These are phyloP conservation scores for Zoanthus gigantus DNA, from an alignment of 92 coral and sea anemone genomes.

Conservation along the genomic window DNA sequence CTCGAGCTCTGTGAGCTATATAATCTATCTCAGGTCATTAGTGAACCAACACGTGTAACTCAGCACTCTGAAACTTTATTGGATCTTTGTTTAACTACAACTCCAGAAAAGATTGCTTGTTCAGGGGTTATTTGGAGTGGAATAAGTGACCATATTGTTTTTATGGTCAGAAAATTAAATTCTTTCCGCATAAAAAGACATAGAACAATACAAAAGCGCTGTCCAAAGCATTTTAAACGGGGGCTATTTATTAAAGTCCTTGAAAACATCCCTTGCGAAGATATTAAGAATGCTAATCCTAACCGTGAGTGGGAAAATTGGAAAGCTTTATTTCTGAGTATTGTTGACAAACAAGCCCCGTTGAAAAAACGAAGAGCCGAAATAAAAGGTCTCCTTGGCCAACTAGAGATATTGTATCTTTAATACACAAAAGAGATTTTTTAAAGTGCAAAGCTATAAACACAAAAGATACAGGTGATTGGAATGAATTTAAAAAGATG, in stretches of 20 bases:
- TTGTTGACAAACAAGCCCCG: constrained; percentile 36
- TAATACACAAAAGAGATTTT: constrained; percentile 23
- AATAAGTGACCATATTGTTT: constrained; percentile 26
- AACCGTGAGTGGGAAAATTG: constrained; percentile 17
- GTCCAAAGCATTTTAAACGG: constrained; percentile 19
- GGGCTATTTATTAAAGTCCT: constrained; percentile 10
- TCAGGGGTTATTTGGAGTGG: constrained; percentile 34
- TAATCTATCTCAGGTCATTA: constrained; percentile 4
- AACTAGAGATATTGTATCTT: constrained; percentile 14
- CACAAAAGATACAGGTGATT: constrained; percentile 1
- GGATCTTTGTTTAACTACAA: constrained; percentile 32
- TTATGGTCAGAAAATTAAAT: constrained; percentile 31
- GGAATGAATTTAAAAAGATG: constrained; percentile 16
- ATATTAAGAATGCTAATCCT: constrained; percentile 16
- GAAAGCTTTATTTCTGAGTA: background rate
- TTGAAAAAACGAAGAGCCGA: constrained; percentile 10
- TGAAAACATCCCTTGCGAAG: constrained; percentile 7
- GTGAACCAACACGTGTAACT: constrained; percentile 29
- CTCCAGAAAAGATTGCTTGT: constrained; percentile 23
- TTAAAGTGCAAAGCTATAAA: constrained; percentile 22
- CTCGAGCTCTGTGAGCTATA: constrained; percentile 27
- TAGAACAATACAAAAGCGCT: constrained; percentile 12
- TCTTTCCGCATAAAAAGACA: constrained; percentile 31
- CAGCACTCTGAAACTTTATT: constrained; percentile 18
- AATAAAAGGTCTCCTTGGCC: constrained; percentile 38